Base-by-base conservation (phyloP, 1,140 invertebrate genomes). In the Orchesella cincta region DNA sequence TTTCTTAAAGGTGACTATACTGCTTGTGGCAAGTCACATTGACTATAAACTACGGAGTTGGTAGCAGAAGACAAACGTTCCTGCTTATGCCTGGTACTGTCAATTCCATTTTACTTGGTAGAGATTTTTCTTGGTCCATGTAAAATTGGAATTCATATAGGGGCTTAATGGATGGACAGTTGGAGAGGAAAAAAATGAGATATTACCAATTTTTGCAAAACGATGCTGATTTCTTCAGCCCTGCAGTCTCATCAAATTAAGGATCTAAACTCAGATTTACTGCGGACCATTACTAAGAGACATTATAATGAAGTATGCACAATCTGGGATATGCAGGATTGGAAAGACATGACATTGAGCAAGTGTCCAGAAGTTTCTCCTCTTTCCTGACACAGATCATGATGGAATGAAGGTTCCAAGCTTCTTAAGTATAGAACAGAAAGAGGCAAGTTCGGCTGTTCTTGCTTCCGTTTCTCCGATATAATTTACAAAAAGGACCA, bases 191-290 rank as follows among this genome's bases (percentile, higher is more conserved):
- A n/a, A n/a, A 3, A 8, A 26, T 67, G 28, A 23, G 52, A n/a
- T n/a, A 57, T 29, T 12, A 67, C 62, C 31, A 67, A n/a, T 57
- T 57, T 57, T 26, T 67, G 31, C 5, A 67, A 67, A 31, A 67
- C n/a, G 26, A 33, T 67, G 31, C 2, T 67, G 62, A 67, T 67
- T 26, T 31, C n/a, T n/a, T n/a, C n/a, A n/a, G n/a, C n/a, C n/a
- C n/a, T n/a, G n/a, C n/a, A n/a, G n/a, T n/a, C n/a, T n/a, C n/a
- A n/a, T n/a, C n/a, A n/a, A n/a, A n/a, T n/a, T n/a, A n/a, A n/a
- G n/a, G n/a, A n/a, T n/a, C n/a, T n/a, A n/a, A n/a, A n/a, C n/a
- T n/a, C n/a, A n/a, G n/a, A n/a, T n/a, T n/a, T n/a, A n/a, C n/a
- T n/a, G n/a, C 26, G n/a, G n/a, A n/a, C n/a, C n/a, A n/a, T n/a